A percentile compares a stretch with the other conserved stretches of the same genome.
phyloP scores from a whole-genome alignment of 2,888 invertebrate genomes.

The Troides helena region DNA sequence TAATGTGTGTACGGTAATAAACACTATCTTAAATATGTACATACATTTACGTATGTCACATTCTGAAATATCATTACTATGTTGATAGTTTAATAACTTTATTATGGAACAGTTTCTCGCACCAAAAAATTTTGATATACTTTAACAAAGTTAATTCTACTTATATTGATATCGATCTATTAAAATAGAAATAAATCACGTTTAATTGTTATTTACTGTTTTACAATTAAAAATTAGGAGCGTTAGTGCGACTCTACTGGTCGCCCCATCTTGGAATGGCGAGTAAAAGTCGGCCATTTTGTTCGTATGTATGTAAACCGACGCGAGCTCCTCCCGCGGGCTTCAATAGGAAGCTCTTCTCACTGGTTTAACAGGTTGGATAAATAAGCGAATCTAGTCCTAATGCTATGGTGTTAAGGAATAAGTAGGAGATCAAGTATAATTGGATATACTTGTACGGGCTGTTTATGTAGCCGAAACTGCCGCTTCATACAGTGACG shows the following conservation, averaged over 20 bases:
- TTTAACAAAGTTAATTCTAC: too few relatives aligned
- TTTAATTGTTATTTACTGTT: too few relatives aligned
- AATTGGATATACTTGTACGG: constrained; percentile 63
- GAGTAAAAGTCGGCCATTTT: constrained; percentile 73
- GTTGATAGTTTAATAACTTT: too few relatives aligned
- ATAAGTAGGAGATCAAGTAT: constrained; percentile 37
- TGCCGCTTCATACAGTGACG: constrained; percentile 79
- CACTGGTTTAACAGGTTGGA: constrained; percentile 44
- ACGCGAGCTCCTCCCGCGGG: constrained; percentile 59
- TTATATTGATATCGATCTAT: too few relatives aligned
- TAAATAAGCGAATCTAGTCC: constrained; percentile 39
- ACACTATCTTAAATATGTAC: too few relatives aligned
- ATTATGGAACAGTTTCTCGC: too few relatives aligned
- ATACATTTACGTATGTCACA: too few relatives aligned
- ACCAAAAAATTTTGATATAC: too few relatives aligned
- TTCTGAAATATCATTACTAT: too few relatives aligned
- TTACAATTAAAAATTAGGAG: neutral
- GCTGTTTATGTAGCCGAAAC: constrained; percentile 81
- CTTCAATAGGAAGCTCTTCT: constrained; percentile 55
- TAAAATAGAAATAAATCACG: too few relatives aligned
- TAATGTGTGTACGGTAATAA: too few relatives aligned
- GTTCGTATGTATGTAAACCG: constrained; percentile 63
- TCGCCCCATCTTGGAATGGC: constrained; percentile 33
- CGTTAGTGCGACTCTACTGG: constrained; percentile 8
- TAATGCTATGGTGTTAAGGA: constrained; percentile 40